Base-by-base conservation (phyloP, 2,888 invertebrate species). In the Pteria penguin region DNA sequence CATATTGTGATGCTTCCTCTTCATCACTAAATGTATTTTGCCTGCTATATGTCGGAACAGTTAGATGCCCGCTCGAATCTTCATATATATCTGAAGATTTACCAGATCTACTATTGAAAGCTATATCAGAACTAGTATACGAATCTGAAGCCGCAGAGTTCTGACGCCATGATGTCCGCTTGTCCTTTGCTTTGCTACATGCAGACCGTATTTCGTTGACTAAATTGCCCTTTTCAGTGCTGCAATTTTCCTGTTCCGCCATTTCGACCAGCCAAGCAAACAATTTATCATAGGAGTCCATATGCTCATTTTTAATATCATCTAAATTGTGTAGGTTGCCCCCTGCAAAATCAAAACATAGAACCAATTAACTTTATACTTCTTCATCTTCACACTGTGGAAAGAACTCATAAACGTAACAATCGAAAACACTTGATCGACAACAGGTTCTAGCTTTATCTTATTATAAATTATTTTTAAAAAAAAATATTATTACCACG, bases 201-300 rank as follows among this genome's bases (percentile, higher is more conserved):
- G 62, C 73, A 3, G 75, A 76, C 22, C 81, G 82, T 33, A 87
- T 76, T 65, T 87, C 86, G 45, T 83, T 81, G 24, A 85, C 81
- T 62, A 83, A 84, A 27, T 72, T 67, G n/a, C 78, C 36, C n/a
- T 78, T 84, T 57, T 83, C 82, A 11, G 83, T 66, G 26, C 81
- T 82, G 4, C 79, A 76, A 58, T 85, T 84, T 62, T 87, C 87
- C 52, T 79, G 79, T 75, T 87, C 84, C 4, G 87, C 86, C 87
- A 87, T 87, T 77, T 87, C 84, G 2, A 86, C 76, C 63, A 87
- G 76, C 87, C 87, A 87, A 22, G 87, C 85, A 54, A 87, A 78
- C 4, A 87, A 79, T 54, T 87, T 87, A 80, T 87, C 84, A 72
- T 87, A 86, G 0, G 87, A 82, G 62, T 86, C 85, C 32, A 72